These are phyloP conservation scores for Cotesia glomerata DNA, from an alignment of 1,140 invertebrate species.

Conservation along the genomic window DNA sequence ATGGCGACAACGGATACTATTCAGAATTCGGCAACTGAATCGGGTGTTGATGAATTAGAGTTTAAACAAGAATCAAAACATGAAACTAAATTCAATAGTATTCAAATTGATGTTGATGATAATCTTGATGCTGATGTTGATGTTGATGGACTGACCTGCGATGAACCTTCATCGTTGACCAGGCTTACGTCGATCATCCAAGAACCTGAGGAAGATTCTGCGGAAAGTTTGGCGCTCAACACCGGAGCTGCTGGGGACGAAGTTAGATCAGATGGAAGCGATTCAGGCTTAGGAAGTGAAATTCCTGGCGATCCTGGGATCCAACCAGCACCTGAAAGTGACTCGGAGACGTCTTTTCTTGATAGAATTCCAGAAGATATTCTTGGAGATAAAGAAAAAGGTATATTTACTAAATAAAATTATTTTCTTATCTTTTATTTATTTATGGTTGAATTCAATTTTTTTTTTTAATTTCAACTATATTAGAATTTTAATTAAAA, in stretches of 20 bases:
- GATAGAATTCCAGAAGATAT: conserved; percentile 63
- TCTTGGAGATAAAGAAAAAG: conserved; percentile 57
- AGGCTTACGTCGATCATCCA: conserved; percentile 47
- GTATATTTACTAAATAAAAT: background rate
- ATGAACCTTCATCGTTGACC: conserved; percentile 44
- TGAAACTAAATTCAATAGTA: conserved; percentile 7
- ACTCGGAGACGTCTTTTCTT: conserved; percentile 64
- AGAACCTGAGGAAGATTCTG: conserved; percentile 58
- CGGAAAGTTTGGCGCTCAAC: conserved; percentile 54
- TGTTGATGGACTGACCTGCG: conserved; percentile 41
- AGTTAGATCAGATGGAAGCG: conserved; percentile 77
- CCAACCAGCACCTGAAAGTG: conserved; percentile 60
- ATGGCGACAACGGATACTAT: too few relatives aligned
- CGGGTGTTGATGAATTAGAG: too few relatives aligned
- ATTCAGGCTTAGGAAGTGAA: conserved; percentile 77
- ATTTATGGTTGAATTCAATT: background rate
- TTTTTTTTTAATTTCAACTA: too few relatives aligned
- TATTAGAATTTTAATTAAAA: background rate
- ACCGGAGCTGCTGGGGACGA: conserved; percentile 55
- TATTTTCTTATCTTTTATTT: conserved; percentile 3
- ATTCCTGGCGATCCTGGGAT: conserved; percentile 63
- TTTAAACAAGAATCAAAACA: background rate
- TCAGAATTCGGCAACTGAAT: too few relatives aligned
- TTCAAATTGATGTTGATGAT: conserved; percentile 43
- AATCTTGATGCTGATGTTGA: conserved; percentile 51